Base-by-base conservation (phyloP, 2,113 vertebrate genomes). In the Pseudopodoces humilis region DNA sequence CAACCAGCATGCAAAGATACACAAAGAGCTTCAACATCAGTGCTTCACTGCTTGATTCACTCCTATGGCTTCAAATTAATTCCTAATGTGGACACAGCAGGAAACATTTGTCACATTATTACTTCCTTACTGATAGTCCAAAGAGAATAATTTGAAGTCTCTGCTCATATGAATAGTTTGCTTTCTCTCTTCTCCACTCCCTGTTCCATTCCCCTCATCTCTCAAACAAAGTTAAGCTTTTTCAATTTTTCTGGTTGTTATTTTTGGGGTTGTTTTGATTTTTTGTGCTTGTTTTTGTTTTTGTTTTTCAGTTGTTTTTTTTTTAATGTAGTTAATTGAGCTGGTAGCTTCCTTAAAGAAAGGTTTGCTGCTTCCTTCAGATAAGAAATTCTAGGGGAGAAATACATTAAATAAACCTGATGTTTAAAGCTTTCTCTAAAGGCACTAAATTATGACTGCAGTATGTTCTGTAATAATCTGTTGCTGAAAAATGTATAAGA, bases 331-430 rank as follows among this genome's bases (percentile, higher is more conserved):
- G 46, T 88, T 91, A 50, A 60, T 35, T 86, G 62, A 86, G 43
- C 33, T 85, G 77, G 43, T 96, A 96, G 88, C 82, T 94, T 83
- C 68, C 49, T 92, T 93, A 59, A 69, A 92, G 43, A 82, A 84
- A 91, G 53, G 33, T 76, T 92, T 97, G 77, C 80, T 95, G 6
- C 56, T 93, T 93, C 69, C 94, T 89, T 85, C 68, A 92, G 59
- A 69, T 94, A 78, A 94, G 65, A 94, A 94, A 59, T 52, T 31
- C 33, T 62, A 88, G 79, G 47, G 43, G 86, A 92, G 62, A 53
- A 95, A 87, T 90, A 88, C 15, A 31, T 83, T 83, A 63, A 88
- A 53, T 96, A 94, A 96, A 58, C n/a, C 39, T 55, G 24, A 47
- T 90, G 60, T 93, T 92, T 55, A 83, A 65, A 84, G 16, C n/a